A percentile compares a stretch with the other conserved stretches of the same genome.
These are phyloP conservation scores for Siderastrea radians DNA, from an alignment of 92 coral and sea anemone genomes.

Conservation along the genomic window DNA sequence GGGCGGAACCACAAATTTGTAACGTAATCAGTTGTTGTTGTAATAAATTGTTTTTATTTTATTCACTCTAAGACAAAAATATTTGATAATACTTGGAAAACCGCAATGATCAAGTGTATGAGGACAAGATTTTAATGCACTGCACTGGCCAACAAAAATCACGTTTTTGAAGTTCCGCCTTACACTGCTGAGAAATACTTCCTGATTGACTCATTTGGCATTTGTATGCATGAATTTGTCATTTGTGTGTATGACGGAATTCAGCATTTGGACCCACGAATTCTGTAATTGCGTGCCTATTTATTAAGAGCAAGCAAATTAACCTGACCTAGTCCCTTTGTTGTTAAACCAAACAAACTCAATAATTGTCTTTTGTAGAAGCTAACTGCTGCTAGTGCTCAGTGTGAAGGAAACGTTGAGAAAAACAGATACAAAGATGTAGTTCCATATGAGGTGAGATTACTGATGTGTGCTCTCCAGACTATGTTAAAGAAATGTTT, in stretches of 20 bases:
- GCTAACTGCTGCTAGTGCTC: slow-evolving; percentile 76
- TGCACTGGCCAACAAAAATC: not conserved
- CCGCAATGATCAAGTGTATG: no score
- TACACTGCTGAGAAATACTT: not conserved
- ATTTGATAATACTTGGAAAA: no score
- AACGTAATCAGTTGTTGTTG: no score
- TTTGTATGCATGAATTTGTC: not conserved
- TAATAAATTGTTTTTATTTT: no score
- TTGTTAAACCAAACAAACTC: not conserved
- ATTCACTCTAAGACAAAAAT: no score
- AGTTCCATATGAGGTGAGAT: slow-evolving; percentile 90
- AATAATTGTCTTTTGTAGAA: slow-evolving; percentile 56
- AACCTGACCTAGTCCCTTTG: not conserved
- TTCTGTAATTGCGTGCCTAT: no score
- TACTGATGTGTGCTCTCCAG: not conserved
- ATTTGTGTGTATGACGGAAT: not conserved
- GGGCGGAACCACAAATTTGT: no score
- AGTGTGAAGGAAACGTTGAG: slow-evolving; percentile 68
- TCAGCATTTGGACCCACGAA: no score
- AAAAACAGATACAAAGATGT: slow-evolving; percentile 93
- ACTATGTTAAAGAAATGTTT: no score
- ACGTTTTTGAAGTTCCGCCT: not conserved
- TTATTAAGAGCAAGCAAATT: no score
- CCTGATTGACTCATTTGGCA: no score
- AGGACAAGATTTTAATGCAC: not conserved